Percentiles rank a stretch among this genome's conserved stretches.
Conservation (phyloP, 2,113 vertebrate genomes). For the Cairina moschata region DNA sequence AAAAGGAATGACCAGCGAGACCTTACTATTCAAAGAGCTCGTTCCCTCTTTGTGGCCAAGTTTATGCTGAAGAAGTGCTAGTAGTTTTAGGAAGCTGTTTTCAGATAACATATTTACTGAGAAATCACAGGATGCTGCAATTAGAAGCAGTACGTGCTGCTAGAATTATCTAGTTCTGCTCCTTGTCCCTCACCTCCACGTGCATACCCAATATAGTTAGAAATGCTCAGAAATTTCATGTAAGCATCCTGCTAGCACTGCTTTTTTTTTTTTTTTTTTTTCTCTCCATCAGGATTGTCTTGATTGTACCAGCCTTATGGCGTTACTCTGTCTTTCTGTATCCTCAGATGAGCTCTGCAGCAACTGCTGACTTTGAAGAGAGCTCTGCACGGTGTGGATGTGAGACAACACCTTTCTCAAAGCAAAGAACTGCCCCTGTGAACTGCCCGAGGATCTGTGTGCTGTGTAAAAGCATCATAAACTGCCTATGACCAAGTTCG, state of each 20-base stretch:
- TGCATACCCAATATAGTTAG: fast-evolving
- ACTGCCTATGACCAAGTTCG: background rate
- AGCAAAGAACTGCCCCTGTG: background rate
- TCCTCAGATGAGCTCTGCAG: background rate
- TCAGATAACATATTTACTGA: background rate
- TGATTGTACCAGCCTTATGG: background rate
- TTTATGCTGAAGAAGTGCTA: background rate
- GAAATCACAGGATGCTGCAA: background rate
- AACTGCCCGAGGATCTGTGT: background rate
- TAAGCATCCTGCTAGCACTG: background rate
- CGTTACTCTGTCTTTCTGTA: background rate
- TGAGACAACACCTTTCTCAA: background rate
- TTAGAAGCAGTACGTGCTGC: background rate
- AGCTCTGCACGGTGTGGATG: background rate
- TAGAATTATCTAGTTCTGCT: background rate
- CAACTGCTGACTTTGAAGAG: background rate
- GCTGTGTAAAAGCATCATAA: background rate
- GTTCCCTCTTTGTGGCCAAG: background rate
- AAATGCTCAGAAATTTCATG: background rate
- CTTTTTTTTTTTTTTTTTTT: background rate
- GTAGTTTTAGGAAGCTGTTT: background rate
- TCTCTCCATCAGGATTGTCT: background rate
- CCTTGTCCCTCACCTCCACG: background rate
- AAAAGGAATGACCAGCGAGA: background rate
- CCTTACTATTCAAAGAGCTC: background rate